Conservation (phyloP, 1,140 invertebrate genomes). For the Drosophila parvula region DNA sequence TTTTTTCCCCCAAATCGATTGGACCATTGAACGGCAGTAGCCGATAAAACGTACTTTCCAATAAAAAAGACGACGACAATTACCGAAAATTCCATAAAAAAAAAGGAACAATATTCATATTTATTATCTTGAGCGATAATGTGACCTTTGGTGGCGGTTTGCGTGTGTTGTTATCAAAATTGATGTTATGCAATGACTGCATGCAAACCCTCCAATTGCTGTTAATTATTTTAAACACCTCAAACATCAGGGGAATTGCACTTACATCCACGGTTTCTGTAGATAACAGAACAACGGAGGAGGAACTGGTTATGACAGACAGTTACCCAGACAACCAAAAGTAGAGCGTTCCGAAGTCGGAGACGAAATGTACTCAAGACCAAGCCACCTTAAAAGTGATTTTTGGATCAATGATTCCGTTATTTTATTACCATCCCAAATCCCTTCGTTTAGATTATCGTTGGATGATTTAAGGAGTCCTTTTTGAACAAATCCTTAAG, state of each 20-base stretch:
- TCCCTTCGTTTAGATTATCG: no score
- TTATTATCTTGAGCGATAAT: conserved; percentile 38
- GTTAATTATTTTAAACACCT: conserved; percentile 30
- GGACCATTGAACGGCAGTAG: conserved; percentile 19
- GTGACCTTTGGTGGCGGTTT: conserved; percentile 22
- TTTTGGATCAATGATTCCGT: no score
- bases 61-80: conserved; percentile 13
- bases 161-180: conserved; percentile 39
- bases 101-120: conserved; percentile 2
- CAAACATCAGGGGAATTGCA: conserved; percentile 10
- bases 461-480: no score
- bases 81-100: conserved; percentile 28
- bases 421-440: no score
- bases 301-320: conserved; percentile 11
- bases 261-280: neutral
- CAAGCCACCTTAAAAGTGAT: no score
- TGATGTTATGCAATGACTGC: conserved; percentile 43
- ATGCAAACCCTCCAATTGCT: conserved; percentile 38
- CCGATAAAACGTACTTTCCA: conserved; percentile 27
- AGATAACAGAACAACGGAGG: conserved; percentile 16
- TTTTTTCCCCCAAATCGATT: conserved; percentile 30
- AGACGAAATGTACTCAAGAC: no score
- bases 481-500: no score
- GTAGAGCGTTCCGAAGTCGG: no score
- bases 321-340: neutral